Percentiles rank a stretch among this genome's conserved stretches.
Conservation (phyloP, 1,140 invertebrate genomes). For the Phymorhynchus buccinoides region DNA sequence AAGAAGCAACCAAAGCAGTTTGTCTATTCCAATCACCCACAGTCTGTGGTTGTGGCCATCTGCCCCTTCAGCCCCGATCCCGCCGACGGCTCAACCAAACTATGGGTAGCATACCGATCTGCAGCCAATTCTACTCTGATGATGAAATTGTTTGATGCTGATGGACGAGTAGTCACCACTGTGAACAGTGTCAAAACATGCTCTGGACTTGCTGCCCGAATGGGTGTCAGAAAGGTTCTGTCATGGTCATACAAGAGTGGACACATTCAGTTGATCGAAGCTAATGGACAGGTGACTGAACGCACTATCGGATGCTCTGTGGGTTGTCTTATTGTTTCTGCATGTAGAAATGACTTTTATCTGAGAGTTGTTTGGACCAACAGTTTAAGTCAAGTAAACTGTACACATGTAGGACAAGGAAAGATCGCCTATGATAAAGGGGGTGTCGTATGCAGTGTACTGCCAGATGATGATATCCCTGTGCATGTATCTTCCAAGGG, state of each 20-base stretch:
- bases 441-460: background rate
- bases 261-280: background rate
- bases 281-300: background rate
- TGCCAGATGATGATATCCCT: background rate
- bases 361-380: background rate
- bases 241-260: background rate
- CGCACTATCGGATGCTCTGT: background rate
- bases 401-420: background rate
- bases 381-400: background rate
- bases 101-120: background rate
- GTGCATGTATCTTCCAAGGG: background rate
- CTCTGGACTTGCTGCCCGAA: background rate
- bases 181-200: background rate
- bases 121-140: background rate
- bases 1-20: background rate
- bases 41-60: background rate
- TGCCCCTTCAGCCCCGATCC: background rate
- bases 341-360: background rate
- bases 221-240: background rate
- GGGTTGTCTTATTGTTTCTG: background rate
- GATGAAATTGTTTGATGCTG: background rate
- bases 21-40: background rate
- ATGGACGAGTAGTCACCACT: background rate
- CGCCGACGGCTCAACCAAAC: background rate
- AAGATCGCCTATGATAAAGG: background rate